These are phyloP conservation scores for Hoplodrina ambigua DNA, from an alignment of 2,888 invertebrate genomes.

Conservation along the genomic window DNA sequence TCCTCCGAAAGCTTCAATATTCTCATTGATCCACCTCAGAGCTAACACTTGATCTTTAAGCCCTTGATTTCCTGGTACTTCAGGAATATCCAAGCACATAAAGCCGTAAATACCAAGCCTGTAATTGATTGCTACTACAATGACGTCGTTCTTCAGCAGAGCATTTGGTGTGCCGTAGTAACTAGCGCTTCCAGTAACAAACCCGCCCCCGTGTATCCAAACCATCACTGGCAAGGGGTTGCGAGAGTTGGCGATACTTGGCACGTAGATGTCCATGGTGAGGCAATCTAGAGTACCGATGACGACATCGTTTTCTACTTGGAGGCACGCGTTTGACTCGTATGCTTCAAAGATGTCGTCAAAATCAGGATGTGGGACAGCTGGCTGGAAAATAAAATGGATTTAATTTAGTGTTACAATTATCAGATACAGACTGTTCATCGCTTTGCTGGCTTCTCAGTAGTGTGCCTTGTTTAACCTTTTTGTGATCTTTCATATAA, in stretches of 20 bases:
- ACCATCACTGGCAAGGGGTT: slow-evolving; percentile 51
- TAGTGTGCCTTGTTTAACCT: too few species aligned
- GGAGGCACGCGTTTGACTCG: slow-evolving; percentile 59
- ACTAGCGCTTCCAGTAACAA: slow-evolving; percentile 18
- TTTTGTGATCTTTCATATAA: too few species aligned
- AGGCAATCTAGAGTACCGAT: slow-evolving; percentile 62
- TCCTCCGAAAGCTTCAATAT: slow-evolving; percentile 71
- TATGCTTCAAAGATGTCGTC: slow-evolving; percentile 61
- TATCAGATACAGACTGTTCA: too few species aligned
- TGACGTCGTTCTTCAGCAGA: slow-evolving; percentile 43
- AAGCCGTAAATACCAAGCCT: slow-evolving; percentile 67
- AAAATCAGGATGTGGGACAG: slow-evolving; percentile 57
- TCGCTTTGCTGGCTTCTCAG: too few species aligned
- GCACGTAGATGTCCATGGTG: slow-evolving; percentile 61
- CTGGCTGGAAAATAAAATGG: slow-evolving; percentile 41
- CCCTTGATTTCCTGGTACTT: slow-evolving; percentile 73
- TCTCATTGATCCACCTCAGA: slow-evolving; percentile 70
- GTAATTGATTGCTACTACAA: slow-evolving; percentile 51
- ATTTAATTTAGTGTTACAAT: too few species aligned
- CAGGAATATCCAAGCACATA: slow-evolving; percentile 60
- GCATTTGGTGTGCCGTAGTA: neutral
- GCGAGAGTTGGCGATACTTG: slow-evolving; percentile 44
- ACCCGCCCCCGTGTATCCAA: slow-evolving; percentile 49
- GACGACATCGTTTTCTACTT: slow-evolving; percentile 21
- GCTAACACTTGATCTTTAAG: slow-evolving; percentile 71